These are phyloP conservation scores for Danio tinwini DNA, from an alignment of 2,797 vertebrate genomes.

Conservation along the genomic window DNA sequence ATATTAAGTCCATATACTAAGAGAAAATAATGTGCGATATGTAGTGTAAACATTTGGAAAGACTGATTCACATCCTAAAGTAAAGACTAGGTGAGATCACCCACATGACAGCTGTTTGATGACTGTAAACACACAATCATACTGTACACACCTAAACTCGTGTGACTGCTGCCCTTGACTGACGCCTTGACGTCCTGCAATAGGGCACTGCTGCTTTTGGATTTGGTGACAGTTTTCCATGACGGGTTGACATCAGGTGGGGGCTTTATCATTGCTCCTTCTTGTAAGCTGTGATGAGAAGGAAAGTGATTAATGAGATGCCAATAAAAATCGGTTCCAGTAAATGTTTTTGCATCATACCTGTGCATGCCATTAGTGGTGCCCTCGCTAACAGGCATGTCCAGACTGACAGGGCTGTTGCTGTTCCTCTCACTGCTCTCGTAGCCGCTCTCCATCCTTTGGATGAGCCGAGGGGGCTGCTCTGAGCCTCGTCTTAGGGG, in stretches of 20 bases:
- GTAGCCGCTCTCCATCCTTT: constrained; percentile 97
- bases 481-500: constrained; percentile 39
- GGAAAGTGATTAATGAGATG: background rate
- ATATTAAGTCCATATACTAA: constrained; percentile 14
- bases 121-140: constrained; percentile 33
- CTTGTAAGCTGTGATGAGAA: constrained; percentile 77
- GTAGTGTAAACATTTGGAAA: constrained; percentile 31
- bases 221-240: constrained; percentile 86
- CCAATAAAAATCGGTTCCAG: background rate
- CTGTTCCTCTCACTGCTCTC: constrained; percentile 97
- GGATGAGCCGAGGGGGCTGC: constrained; percentile 83
- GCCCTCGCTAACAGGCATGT: constrained; percentile 83
- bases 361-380: constrained; percentile 72
- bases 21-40: background rate
- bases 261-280: constrained; percentile 76
- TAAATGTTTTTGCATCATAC: constrained; percentile 61
- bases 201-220: constrained; percentile 88
- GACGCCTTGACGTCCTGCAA: constrained; percentile 78
- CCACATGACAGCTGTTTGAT: constrained; percentile 8
- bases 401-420: constrained; percentile 92
- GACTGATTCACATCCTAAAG: constrained; percentile 14
- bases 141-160: constrained; percentile 68
- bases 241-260: constrained; percentile 78
- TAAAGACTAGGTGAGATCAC: constrained; percentile 37
- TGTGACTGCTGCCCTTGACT: constrained; percentile 76